A percentile compares a stretch with the other conserved stretches of the same genome.
These are phyloP conservation scores for Neomicropteryx cornuta DNA, from an alignment of 1,140 invertebrate species.

Conservation along the genomic window DNA sequence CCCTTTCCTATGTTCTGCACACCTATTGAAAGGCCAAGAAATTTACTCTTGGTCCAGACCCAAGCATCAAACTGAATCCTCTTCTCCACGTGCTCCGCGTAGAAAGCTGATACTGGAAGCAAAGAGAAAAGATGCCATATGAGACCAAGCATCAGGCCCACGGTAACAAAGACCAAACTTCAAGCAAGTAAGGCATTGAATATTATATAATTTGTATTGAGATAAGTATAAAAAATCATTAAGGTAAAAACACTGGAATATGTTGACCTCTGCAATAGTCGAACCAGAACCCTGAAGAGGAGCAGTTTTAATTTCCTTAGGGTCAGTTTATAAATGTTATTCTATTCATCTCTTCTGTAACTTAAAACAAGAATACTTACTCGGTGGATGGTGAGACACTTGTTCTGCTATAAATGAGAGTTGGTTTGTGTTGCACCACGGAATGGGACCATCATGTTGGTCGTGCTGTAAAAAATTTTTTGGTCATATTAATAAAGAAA, in stretches of 20 bases:
- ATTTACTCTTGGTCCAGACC: constrained; percentile 97
- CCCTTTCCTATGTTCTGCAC: constrained; percentile 82
- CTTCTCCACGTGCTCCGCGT: constrained; percentile 88
- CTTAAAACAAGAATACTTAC: constrained; percentile 37
- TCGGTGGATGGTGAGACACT: constrained; percentile 98
- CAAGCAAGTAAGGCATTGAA: too few relatives aligned
- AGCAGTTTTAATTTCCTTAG: too few relatives aligned
- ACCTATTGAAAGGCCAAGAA: constrained; percentile 89
- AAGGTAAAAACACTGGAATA: too few relatives aligned
- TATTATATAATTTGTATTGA: too few relatives aligned
- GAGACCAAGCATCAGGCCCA: too few relatives aligned
- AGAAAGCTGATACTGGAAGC: constrained; percentile 85
- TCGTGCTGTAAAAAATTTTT: constrained; percentile 28
- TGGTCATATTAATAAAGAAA: too few relatives aligned
- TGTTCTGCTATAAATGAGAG: constrained; percentile 93
- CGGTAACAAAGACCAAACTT: too few relatives aligned
- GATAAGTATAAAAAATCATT: too few relatives aligned
- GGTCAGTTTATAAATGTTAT: too few relatives aligned
- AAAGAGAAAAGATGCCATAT: constrained; percentile 10
- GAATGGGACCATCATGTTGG: constrained; percentile 65
- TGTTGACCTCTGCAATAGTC: too few relatives aligned
- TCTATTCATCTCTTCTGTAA: neutral
- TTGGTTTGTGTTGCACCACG: constrained; percentile 70
- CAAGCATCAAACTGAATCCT: constrained; percentile 86
- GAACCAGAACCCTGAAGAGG: too few relatives aligned